Base-by-base conservation (phyloP, 2,797 vertebrate species). In the Siniperca undulata region DNA sequence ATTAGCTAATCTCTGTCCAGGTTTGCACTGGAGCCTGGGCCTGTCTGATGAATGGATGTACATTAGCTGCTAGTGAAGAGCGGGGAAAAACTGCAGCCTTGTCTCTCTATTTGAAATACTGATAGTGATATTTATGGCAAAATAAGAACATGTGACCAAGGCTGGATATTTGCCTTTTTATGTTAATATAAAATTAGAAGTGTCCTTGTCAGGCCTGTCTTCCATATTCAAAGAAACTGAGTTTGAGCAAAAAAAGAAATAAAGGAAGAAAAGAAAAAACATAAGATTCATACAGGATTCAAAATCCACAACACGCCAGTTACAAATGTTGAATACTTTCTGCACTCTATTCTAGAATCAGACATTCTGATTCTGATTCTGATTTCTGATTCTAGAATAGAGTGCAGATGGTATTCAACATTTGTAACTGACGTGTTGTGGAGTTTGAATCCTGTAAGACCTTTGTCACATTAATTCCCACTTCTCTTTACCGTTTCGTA, bases 1-100 rank as follows among this genome's bases (percentile, higher is more conserved):
- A 82, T 85, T 76, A 81, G 76, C 82, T 87, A 78, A 91, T 90
- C 81, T 85, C 79, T 83, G 46, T 86, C 65, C 79, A 74, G 85
- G 80, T 82, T 66, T 69, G 36, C 52, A 24, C 66, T 17, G 55
- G 27, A 79, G 66, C 69, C 56, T 8, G 59, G 60, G 24, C 64
- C 69, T 22, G 46, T 46, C 78, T 85, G 82, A 86, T 70, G 72
- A 78, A 91, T 73, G 66, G 62, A 66, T 61, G 42, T 3, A 77
- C 72, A 73, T 74, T 53, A 80, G 61, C 77, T 55, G 58, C 46
- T 10, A 36, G 14, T 69, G 72, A 81, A 64, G 19, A 79, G 52
- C 17, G 2, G 70, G 50, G 73, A 80, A 70, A 86, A 88, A 88
- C 81, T 53, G 70, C 70, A 86, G 76, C 70, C 70, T 16, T 22